Percentiles rank a stretch among this genome's conserved stretches.
phyloP scores from a whole-genome alignment of 2,888 invertebrate genomes.

The Tipula helvola region DNA sequence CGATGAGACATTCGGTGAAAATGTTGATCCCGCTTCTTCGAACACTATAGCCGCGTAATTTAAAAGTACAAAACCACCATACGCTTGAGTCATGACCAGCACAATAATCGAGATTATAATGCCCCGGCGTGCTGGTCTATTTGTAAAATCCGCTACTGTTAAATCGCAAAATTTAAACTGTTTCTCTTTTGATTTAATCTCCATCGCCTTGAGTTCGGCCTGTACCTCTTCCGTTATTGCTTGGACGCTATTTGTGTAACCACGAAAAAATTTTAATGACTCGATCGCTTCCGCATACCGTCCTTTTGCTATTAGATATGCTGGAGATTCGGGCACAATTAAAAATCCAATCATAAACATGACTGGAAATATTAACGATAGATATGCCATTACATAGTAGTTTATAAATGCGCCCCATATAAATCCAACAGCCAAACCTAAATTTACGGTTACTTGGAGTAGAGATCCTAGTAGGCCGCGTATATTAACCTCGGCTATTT shows the following conservation, averaged over 20 bases:
- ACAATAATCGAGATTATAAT: too few species aligned
- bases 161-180: too few species aligned
- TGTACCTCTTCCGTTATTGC: too few species aligned
- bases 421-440: constrained; percentile 27
- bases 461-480: constrained; percentile 29
- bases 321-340: constrained; percentile 32
- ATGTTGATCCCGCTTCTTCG: too few species aligned
- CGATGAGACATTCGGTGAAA: too few species aligned
- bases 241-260: constrained; percentile 12
- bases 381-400: constrained; percentile 24
- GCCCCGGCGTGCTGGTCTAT: too few species aligned
- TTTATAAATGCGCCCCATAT: constrained; percentile 25
- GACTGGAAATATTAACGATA: constrained; percentile 21
- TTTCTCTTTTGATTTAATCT: too few species aligned
- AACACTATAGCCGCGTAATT: too few species aligned
- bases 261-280: constrained; percentile 28
- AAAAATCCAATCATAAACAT: constrained; percentile 24
- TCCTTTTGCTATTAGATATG: constrained; percentile 23
- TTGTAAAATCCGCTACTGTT: too few species aligned
- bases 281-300: constrained; percentile 26
- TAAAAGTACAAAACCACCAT: too few species aligned
- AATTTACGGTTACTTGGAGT: constrained; percentile 27
- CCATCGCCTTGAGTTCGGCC: too few species aligned
- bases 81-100: too few species aligned
- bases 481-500: constrained; percentile 10